Percentiles rank a stretch among this genome's conserved stretches.
Conservation (phyloP, 1,140 invertebrate genomes). For the Batillaria attramentaria region DNA sequence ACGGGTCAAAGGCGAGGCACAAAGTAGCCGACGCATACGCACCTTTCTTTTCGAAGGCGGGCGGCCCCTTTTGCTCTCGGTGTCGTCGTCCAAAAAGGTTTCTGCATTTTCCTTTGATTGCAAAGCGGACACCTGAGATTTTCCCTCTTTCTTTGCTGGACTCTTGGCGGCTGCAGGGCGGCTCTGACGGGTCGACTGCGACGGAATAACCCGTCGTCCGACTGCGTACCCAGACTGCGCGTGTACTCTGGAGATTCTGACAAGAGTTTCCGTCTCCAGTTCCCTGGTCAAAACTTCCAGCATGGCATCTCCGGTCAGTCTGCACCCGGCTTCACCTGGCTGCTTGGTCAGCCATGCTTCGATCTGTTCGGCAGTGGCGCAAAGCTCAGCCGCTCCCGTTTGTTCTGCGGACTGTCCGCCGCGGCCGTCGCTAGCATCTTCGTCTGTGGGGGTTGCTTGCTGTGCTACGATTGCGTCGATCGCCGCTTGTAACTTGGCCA, state of each 20-base stretch:
- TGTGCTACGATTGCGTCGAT: constrained; percentile 47
- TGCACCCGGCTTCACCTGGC: constrained; percentile 37
- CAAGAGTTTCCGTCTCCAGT: constrained; percentile 55
- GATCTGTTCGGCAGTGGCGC: constrained; percentile 49
- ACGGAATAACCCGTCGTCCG: constrained; percentile 7
- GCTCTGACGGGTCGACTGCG: background rate
- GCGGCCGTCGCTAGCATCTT: background rate
- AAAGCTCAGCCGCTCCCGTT: constrained; percentile 23
- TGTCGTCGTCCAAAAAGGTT: background rate
- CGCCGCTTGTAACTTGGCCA: constrained; percentile 58
- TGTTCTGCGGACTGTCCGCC: background rate
- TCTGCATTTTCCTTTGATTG: background rate
- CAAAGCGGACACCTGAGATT: background rate
- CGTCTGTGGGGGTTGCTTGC: too few relatives aligned
- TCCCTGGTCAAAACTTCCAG: constrained; percentile 63
- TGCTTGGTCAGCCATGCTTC: constrained; percentile 49
- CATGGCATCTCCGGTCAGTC: constrained; percentile 48
- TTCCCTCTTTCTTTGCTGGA: background rate
- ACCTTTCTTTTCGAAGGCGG: constrained; percentile 17
- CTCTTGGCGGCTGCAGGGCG: background rate
- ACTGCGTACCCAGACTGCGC: constrained; percentile 52
- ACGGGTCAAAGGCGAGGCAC: background rate
- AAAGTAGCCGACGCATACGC: background rate
- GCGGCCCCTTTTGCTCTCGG: background rate
- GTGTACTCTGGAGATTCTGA: constrained; percentile 49